Conservation (phyloP, 2,888 invertebrate species). For the Spicauda simplicius region DNA sequence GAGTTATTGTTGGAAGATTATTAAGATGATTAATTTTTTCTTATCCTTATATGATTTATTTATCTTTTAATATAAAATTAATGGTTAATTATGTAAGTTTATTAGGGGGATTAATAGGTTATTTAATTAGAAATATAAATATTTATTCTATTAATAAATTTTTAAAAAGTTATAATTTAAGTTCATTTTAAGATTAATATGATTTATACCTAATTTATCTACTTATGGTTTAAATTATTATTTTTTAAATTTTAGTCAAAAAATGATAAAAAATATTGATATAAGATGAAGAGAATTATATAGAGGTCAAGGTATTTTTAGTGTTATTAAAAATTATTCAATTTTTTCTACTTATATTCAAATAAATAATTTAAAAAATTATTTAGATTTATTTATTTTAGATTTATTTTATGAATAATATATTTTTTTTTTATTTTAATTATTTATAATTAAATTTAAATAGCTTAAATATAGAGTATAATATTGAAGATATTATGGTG, state of each 20-base stretch:
- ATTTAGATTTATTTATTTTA: too few relatives aligned
- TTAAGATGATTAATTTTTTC: slow-evolving; percentile 84
- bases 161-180: slow-evolving; percentile 62
- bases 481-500: slow-evolving; percentile 74
- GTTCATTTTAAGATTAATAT: slow-evolving; percentile 71
- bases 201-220: slow-evolving; percentile 81
- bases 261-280: slow-evolving; percentile 74
- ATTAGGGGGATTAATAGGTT: slow-evolving; percentile 67
- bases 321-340: slow-evolving; percentile 67
- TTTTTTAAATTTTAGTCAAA: slow-evolving; percentile 71
- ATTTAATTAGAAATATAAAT: slow-evolving; percentile 71
- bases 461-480: slow-evolving; percentile 68
- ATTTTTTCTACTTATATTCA: slow-evolving; percentile 66
- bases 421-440: slow-evolving; percentile 39
- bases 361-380: slow-evolving; percentile 72
- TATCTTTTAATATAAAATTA: slow-evolving; percentile 79
- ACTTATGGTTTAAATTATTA: slow-evolving; percentile 73
- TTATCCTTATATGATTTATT: slow-evolving; percentile 80
- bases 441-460: slow-evolving; percentile 50
- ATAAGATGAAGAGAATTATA: slow-evolving; percentile 78
- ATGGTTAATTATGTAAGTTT: slow-evolving; percentile 81
- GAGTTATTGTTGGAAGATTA: slow-evolving; percentile 80
- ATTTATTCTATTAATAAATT: slow-evolving; percentile 72
- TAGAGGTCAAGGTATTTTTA: slow-evolving; percentile 70
- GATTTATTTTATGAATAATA: slow-evolving; percentile 58